These are phyloP conservation scores for Sander vitreus DNA, from an alignment of 2,113 vertebrate genomes.

Conservation along the genomic window DNA sequence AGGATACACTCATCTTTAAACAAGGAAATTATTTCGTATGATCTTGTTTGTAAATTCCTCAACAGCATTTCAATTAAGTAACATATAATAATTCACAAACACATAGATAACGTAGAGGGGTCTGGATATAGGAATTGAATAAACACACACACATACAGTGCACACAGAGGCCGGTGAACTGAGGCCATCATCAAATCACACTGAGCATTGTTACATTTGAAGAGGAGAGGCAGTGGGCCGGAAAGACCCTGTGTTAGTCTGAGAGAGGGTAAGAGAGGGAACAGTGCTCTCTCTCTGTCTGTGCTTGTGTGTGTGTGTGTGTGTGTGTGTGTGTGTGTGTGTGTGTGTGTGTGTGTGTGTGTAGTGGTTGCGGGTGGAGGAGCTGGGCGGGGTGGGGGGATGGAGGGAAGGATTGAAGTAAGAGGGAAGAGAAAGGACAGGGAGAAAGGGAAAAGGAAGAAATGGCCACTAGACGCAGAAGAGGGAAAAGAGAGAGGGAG, in stretches of 20 bases:
- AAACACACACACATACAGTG: constrained; percentile 17
- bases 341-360: constrained; percentile 38
- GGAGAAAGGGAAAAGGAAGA: constrained; percentile 53
- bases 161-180: constrained; percentile 62
- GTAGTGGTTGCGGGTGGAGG: constrained; percentile 17
- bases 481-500: constrained; percentile 39
- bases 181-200: constrained; percentile 82
- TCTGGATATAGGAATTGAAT: constrained; percentile 14
- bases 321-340: constrained; percentile 6
- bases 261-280: constrained; percentile 62
- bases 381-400: background rate
- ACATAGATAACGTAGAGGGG: background rate
- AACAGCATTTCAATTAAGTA: background rate
- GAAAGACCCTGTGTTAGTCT: constrained; percentile 78
- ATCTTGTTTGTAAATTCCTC: background rate
- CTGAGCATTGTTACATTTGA: constrained; percentile 82
- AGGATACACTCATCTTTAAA: background rate
- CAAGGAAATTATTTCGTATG: background rate
- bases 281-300: constrained; percentile 17
- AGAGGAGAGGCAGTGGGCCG: constrained; percentile 75
- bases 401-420: constrained; percentile 42
- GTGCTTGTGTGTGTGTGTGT: constrained; percentile 18
- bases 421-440: constrained; percentile 50
- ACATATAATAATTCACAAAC: too few relatives aligned
- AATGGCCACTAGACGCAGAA: constrained; percentile 49